Conservation (phyloP, 1,140 invertebrate species). For the Copidosoma floridanum region DNA sequence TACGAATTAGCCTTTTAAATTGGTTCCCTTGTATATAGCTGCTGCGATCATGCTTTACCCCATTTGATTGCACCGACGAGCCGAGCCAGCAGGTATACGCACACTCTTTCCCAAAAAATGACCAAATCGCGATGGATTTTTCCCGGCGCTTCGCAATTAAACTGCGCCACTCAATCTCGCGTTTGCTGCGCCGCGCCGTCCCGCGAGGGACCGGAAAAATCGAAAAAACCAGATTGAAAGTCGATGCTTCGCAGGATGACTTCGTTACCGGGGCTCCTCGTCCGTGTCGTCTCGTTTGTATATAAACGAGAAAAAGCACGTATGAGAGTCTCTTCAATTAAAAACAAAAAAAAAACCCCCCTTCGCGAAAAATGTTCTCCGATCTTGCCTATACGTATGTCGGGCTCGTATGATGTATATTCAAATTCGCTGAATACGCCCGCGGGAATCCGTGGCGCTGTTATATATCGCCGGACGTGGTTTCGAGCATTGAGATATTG, state of each 20-base stretch:
- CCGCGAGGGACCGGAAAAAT: slow-evolving; percentile 13
- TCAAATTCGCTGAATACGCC: slow-evolving; percentile 23
- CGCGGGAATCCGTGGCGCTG: too few relatives aligned
- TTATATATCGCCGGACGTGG: too few relatives aligned
- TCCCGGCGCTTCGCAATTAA: slow-evolving; percentile 21
- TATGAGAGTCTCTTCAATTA: slow-evolving; percentile 27
- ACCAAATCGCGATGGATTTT: slow-evolving; percentile 22
- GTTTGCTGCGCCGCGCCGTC: neutral
- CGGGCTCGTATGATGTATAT: slow-evolving; percentile 3
- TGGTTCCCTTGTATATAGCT: slow-evolving; percentile 44
- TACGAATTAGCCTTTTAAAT: slow-evolving; percentile 55
- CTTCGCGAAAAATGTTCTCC: slow-evolving; percentile 10
- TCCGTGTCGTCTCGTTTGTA: too few relatives aligned
- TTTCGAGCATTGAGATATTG: too few relatives aligned
- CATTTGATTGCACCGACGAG: too few relatives aligned
- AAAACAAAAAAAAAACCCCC: slow-evolving; percentile 3
- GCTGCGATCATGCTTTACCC: slow-evolving; percentile 4
- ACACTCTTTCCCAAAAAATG: slow-evolving; percentile 9
- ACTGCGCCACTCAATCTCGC: neutral
- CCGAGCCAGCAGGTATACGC: neutral
- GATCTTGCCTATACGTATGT: too few relatives aligned
- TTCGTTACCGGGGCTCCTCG: slow-evolving; percentile 2
- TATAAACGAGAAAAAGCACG: too few relatives aligned
- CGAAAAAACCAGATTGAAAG: slow-evolving; percentile 26
- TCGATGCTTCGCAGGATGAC: slow-evolving; percentile 13